Base-by-base conservation (phyloP, 2,113 vertebrate species). In the Gobius niger region DNA sequence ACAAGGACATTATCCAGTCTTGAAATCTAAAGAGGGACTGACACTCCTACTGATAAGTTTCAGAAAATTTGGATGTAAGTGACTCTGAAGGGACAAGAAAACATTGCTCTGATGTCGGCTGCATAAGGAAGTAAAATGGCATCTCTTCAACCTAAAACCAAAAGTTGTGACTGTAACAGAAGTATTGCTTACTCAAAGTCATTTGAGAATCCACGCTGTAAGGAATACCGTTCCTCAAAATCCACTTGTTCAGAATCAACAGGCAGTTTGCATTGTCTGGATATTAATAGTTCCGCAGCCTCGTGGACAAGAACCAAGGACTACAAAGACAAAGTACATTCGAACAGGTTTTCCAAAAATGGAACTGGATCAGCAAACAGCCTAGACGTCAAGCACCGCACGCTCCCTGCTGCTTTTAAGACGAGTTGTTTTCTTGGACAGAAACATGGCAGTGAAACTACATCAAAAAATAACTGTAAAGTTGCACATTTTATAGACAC, bases 181-280 rank as follows among this genome's bases (percentile, higher is more conserved):
- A 76, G 7, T 42, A 44, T 2, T 5, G 18, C 16, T 2, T 7
- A 13, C 44, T 63, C 61, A 0, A 19, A 24, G 15, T 70, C 68
- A 14, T 70, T 71, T 51, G 73, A 77, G 9, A 75, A 72, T 15
- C 57, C 69, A 7, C n/a, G 67, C 19, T 11, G 24, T 49, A 73
- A 82, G 24, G 67, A 80, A 18, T 73, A 19, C 8, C 66, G 59
- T 50, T 0, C 10, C 70, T 72, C 64, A 51, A 62, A 47, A 56
- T 72, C 52, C 44, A 46, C 47, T 6, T 50, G 47, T 50, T 50
- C 47, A 14, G 47, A 12, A 13, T 50, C 47, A 4, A 50, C 11
- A 50, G 47, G 47, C 15, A 50, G 47, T 50, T 1, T 12, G 47
- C 12, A 50, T 2, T 13, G 61, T 14, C 57, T 82, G 44, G 65